Percentiles rank a stretch among this genome's conserved stretches.
Evolutionary conservation across 2,113 vertebrate species (phyloP).

Genomic region (Muntiacus reevesi): DNA sequence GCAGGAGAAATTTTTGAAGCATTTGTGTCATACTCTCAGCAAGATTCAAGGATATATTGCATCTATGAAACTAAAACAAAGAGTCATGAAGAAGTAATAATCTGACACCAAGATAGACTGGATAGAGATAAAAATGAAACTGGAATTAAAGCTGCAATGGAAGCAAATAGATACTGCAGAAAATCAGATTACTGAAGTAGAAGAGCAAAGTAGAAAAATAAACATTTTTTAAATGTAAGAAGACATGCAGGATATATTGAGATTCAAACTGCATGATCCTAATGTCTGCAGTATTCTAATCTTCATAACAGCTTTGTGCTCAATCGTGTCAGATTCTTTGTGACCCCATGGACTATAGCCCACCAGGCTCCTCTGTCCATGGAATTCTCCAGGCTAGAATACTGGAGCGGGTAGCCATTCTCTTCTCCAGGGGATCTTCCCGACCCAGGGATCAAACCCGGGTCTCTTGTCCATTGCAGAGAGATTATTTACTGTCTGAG

Average conservation of each 20-base stretch:
- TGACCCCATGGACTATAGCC: background rate
- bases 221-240: background rate
- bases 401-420: background rate
- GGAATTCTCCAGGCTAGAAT: background rate
- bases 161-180: background rate
- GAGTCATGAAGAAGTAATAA: background rate
- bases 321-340: background rate
- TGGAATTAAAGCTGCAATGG: background rate
- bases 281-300: background rate
- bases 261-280: background rate
- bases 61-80: background rate
- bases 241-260: background rate
- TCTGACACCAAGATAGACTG: background rate
- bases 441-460: background rate
- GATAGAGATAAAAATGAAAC: background rate
- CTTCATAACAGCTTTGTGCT: background rate
- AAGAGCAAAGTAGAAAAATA: background rate
- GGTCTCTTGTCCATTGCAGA: background rate
- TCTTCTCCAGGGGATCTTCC: background rate
- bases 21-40: background rate
- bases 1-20: background rate
- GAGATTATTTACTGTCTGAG: background rate
- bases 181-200: background rate
- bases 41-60: slow-evolving; percentile 6
- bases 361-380: background rate